These are phyloP conservation scores for Gastrophysa polygoni DNA, from an alignment of 2,888 invertebrate species.

Conservation along the genomic window DNA sequence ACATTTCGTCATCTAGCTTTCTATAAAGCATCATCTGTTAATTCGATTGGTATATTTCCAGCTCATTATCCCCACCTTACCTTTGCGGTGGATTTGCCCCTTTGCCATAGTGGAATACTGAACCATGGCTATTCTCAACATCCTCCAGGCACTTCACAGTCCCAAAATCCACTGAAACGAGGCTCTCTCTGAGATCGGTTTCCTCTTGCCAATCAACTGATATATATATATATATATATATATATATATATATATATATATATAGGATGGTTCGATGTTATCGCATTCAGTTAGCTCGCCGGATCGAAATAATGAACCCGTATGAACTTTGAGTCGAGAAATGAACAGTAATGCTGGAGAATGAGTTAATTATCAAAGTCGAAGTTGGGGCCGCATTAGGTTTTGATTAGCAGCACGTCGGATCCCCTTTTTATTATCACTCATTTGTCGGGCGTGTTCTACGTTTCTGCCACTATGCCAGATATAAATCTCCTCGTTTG, in stretches of 20 bases:
- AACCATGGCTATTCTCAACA: no score
- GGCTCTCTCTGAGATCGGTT: background rate
- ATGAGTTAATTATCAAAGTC: slow-evolving; percentile 58
- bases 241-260: no score
- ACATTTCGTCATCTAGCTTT: no score
- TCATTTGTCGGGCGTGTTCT: slow-evolving; percentile 41
- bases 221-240: no score
- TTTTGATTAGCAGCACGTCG: slow-evolving; percentile 49
- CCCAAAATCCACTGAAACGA: background rate
- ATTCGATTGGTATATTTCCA: no score
- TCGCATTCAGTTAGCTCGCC: background rate
- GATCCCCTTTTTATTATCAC: slow-evolving; percentile 48
- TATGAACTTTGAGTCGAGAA: slow-evolving; percentile 60
- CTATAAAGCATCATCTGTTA: no score
- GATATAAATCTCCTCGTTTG: slow-evolving; percentile 44
- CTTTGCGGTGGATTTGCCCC: no score
- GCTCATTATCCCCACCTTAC: no score
- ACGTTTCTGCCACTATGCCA: slow-evolving; percentile 36
- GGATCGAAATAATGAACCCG: slow-evolving; percentile 56
- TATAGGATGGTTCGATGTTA: background rate
- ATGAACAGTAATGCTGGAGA: slow-evolving; percentile 55
- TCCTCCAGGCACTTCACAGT: no score
- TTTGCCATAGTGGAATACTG: no score
- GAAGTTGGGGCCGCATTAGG: slow-evolving; percentile 50
- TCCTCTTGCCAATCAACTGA: background rate